Base-by-base conservation (phyloP, 2,797 vertebrate genomes). In the Brachymystax lenok region DNA sequence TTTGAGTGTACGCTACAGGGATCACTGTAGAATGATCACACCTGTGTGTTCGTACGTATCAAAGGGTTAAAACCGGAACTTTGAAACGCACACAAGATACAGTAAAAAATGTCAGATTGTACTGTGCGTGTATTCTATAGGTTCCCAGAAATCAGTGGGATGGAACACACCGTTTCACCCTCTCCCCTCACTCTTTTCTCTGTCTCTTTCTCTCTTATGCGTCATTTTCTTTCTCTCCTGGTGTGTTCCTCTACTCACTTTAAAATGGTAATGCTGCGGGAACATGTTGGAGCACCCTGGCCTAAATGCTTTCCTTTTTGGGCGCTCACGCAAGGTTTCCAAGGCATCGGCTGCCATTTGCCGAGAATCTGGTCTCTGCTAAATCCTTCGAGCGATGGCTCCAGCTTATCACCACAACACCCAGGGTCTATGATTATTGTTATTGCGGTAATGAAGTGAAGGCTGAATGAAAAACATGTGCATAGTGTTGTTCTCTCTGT, bases 261-360 rank as follows among this genome's bases (percentile, higher is more conserved):
- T 93, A 88, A 90, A 88, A 92, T 92, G 91, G 77, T 90, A 91
- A 93, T 93, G 81, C 75, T 24, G 56, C 75, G 82, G 81, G 85
- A 86, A 81, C 80, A 71, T 76, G 90, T 87, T 82, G 81, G 80
- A 85, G 77, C 83, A 82, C 80, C 79, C 75, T 80, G 69, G 83
- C 82, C 81, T 76, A 28, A 77, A 80, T 86, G 72, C 68, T 64
- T 19, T 19, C 87, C 91, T 90, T 81, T 86, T 88, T 86, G 84
- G 87, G 85, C 66, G 79, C 82, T 90, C 91, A 89, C 77, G 87
- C 85, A 76, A 85, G 76, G 87, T 87, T 89, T 83, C 82, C 61
- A 81, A 84, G 80, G 84, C 88, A 86, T 85, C 82, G 77, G 84
- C 35, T 83, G 82, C 86, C 82, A 76, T 84, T 88, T 80, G n/a